Conservation (phyloP, 1,140 invertebrate genomes). For the Lepidurus couesii region DNA sequence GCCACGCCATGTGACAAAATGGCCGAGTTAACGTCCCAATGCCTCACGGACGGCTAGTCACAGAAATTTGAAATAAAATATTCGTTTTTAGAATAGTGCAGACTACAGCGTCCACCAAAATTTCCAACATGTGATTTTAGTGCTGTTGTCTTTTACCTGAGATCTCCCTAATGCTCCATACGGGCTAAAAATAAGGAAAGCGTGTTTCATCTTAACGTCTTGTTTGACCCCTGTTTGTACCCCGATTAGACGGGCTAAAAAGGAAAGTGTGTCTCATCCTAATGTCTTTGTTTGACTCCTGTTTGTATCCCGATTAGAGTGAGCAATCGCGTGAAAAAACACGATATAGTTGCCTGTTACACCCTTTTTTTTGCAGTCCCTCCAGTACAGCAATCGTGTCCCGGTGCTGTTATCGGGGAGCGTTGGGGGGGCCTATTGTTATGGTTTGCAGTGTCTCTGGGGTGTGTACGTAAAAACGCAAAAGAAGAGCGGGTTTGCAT, state of each 20-base stretch:
- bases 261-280: background rate
- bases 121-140: too few relatives aligned
- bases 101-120: too few relatives aligned
- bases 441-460: conserved; percentile 7
- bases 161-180: background rate
- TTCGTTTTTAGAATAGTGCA: too few relatives aligned
- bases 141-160: too few relatives aligned
- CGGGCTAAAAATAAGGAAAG: background rate
- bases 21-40: too few relatives aligned
- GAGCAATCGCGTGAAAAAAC: background rate
- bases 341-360: background rate
- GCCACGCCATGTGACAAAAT: too few relatives aligned
- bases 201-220: background rate
- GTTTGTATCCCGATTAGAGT: background rate
- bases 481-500: background rate
- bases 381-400: background rate
- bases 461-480: background rate
- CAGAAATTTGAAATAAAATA: too few relatives aligned
- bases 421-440: background rate
- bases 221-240: background rate
- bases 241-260: background rate
- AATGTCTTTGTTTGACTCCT: background rate
- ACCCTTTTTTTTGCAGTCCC: background rate
- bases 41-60: too few relatives aligned
- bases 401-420: background rate